A percentile compares a stretch with the other conserved stretches of the same genome.
phyloP scores from a whole-genome alignment of 1,140 invertebrate species.

The Cydia fagiglandana region DNA sequence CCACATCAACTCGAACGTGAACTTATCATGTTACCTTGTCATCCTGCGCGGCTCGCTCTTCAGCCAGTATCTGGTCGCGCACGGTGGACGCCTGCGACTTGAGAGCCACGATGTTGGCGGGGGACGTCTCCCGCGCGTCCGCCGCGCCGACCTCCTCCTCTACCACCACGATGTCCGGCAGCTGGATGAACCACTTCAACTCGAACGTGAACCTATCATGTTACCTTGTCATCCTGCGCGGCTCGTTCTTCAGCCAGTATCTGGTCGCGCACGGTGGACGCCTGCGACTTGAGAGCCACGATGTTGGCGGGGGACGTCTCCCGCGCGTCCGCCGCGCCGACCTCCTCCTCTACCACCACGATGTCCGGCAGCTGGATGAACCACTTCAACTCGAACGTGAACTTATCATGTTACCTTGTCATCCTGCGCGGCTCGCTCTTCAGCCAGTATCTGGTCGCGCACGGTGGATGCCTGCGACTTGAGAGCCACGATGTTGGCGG shows the following conservation, averaged over 20 bases:
- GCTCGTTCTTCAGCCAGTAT: slow-evolving; percentile 87
- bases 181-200: too few relatives aligned
- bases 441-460: slow-evolving; percentile 89
- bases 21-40: too few relatives aligned
- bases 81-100: too few relatives aligned
- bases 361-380: slow-evolving; percentile 91
- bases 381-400: slow-evolving; percentile 96
- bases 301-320: slow-evolving; percentile 90
- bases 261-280: slow-evolving; percentile 91
- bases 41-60: slow-evolving; percentile 84
- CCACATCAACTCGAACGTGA: too few relatives aligned
- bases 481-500: slow-evolving; percentile 90
- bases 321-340: slow-evolving; percentile 82
- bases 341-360: slow-evolving; percentile 84
- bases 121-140: slow-evolving; percentile 84
- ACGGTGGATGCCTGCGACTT: slow-evolving; percentile 93
- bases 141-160: too few relatives aligned
- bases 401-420: slow-evolving; percentile 86
- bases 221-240: slow-evolving; percentile 82
- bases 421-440: slow-evolving; percentile 84
- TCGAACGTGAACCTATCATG: too few relatives aligned
- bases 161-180: too few relatives aligned
- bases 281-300: slow-evolving; percentile 90
- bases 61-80: slow-evolving; percentile 90
- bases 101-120: too few relatives aligned